Conservation (phyloP, 2,888 invertebrate species). For the Octodonta nipae region DNA sequence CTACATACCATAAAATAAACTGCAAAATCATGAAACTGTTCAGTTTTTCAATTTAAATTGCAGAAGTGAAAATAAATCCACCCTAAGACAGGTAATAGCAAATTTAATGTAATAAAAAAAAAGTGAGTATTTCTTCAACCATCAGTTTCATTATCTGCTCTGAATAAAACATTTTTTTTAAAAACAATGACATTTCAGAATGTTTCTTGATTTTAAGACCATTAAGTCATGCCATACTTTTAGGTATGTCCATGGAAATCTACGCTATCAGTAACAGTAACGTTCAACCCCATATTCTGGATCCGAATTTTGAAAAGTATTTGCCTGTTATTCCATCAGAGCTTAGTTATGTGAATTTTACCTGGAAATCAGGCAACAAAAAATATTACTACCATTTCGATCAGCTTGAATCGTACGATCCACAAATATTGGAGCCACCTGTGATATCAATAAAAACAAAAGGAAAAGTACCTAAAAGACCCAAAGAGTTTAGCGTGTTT, state of each 20-base stretch:
- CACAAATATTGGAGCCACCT: constrained; percentile 73
- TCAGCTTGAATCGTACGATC: constrained; percentile 69
- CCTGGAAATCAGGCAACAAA: constrained; percentile 72
- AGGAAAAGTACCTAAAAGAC: constrained; percentile 71
- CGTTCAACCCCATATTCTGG: constrained; percentile 72
- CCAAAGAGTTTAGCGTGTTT: constrained; percentile 81
- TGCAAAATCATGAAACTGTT: too few relatives aligned
- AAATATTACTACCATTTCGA: constrained; percentile 80
- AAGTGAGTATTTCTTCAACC: too few relatives aligned
- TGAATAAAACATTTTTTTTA: too few relatives aligned
- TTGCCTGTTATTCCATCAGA: constrained; percentile 85
- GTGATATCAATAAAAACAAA: constrained; percentile 73
- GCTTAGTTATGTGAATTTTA: constrained; percentile 80
- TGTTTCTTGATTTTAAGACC: too few relatives aligned
- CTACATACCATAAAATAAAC: too few relatives aligned
- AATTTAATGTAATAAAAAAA: too few relatives aligned
- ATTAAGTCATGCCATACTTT: too few relatives aligned
- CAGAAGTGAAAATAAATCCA: too few relatives aligned
- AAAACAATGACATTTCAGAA: too few relatives aligned
- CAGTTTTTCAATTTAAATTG: too few relatives aligned
- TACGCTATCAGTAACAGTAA: constrained; percentile 79
- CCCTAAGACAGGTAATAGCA: too few relatives aligned
- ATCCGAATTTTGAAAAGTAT: constrained; percentile 80
- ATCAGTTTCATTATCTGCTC: too few relatives aligned
- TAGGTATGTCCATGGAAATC: constrained; percentile 76